These are phyloP conservation scores for Cladorhizidae sp. DNA, from an alignment of 37 sponge, comb jelly and placozoan genomes.

Conservation along the genomic window DNA sequence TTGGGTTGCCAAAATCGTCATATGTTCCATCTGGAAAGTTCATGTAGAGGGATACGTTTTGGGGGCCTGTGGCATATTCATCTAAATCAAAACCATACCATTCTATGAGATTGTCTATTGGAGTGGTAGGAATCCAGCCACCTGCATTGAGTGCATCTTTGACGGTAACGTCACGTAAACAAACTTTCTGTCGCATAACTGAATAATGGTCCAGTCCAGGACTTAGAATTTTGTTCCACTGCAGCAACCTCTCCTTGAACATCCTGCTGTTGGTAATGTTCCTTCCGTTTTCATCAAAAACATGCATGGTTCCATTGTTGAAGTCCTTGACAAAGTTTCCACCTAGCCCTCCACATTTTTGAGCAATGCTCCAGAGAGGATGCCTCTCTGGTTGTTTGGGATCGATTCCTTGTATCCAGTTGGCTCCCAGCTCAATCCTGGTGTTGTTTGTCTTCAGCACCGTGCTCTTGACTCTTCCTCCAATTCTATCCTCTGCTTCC, in stretches of 20 bases:
- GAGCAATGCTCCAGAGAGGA: conserved; percentile 18
- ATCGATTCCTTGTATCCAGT: conserved; percentile 61
- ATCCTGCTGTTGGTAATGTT: neutral
- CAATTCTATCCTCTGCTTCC: conserved; percentile 45
- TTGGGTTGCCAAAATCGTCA: conserved; percentile 17
- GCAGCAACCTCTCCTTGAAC: conserved; percentile 7
- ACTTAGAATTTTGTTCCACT: neutral
- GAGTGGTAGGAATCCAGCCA: conserved; percentile 32
- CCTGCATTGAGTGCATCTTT: conserved; percentile 10
- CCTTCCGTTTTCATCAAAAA: neutral
- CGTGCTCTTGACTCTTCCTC: conserved; percentile 45
- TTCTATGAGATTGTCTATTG: conserved; percentile 35
- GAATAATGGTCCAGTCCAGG: neutral
- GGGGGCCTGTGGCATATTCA: conserved; percentile 12
- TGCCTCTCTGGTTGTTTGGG: conserved; percentile 11
- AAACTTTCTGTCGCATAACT: neutral
- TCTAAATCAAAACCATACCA: conserved; percentile 35
- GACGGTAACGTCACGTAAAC: conserved; percentile 36
- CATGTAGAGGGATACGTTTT: conserved; percentile 9
- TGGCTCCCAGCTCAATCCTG: conserved; percentile 46
- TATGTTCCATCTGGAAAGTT: conserved; percentile 15
- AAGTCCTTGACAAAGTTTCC: neutral
- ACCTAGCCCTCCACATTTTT: conserved; percentile 24
- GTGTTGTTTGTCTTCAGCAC: neutral
- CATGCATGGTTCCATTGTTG: neutral